Conservation (phyloP, 2,797 vertebrate genomes). For the Gallinago solitaria region DNA sequence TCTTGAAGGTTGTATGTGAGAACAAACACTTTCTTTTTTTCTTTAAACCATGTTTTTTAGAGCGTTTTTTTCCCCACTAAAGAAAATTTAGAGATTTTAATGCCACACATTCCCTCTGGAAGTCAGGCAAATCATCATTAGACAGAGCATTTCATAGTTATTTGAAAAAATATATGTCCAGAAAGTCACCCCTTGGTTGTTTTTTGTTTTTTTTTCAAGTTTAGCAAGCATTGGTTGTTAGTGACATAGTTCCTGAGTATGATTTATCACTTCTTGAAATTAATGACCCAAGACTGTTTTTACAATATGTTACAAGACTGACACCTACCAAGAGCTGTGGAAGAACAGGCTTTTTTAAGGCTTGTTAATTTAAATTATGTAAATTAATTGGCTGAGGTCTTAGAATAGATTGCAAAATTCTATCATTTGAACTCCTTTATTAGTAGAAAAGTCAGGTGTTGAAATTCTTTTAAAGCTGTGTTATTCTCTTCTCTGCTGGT, state of each 20-base stretch:
- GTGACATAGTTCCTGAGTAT: constrained; percentile 16
- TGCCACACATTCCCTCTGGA: not conserved
- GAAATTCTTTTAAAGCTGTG: constrained; percentile 71
- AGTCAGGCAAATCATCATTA: not conserved
- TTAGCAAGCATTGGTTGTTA: constrained; percentile 10
- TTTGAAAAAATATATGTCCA: constrained; percentile 1
- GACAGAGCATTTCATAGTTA: not conserved
- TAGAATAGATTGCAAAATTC: constrained; percentile 63
- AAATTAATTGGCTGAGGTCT: constrained; percentile 74
- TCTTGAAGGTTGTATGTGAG: not conserved
- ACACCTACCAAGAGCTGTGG: constrained; percentile 29
- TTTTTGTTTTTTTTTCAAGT: not conserved
- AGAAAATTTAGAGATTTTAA: not conserved
- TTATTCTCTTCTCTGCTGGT: constrained; percentile 74
- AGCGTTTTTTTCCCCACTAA: not conserved
- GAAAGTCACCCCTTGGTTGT: not conserved
- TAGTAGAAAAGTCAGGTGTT: constrained; percentile 77
- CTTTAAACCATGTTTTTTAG: not conserved
- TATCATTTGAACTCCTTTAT: constrained; percentile 70
- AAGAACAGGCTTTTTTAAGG: constrained; percentile 63
- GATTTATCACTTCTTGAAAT: constrained; percentile 65
- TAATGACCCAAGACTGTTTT: constrained; percentile 50
- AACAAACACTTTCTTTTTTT: not conserved
- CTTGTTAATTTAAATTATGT: constrained; percentile 74
- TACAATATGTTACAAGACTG: constrained; percentile 35